Evolutionary conservation across 2,888 invertebrate genomes (phyloP).

Genomic region (Drosophila siamana): DNA sequence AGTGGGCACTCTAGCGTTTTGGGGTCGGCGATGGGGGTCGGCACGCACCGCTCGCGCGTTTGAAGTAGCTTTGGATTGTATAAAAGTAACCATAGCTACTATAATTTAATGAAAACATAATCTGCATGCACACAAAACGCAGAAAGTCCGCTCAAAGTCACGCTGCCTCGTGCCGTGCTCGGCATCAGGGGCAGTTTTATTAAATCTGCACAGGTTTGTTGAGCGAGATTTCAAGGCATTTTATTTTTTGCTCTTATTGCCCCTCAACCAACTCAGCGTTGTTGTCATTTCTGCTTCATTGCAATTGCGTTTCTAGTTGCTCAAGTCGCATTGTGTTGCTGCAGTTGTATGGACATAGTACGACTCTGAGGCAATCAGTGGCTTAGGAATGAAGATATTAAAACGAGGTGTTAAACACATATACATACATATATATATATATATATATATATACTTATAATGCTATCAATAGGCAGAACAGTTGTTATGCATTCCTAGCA

Average conservation of each 20-base stretch:
- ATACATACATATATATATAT: too few relatives aligned
- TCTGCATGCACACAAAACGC: constrained; percentile 67
- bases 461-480: too few relatives aligned
- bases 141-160: constrained; percentile 20
- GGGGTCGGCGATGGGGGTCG: constrained; percentile 42
- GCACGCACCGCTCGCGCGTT: constrained; percentile 60
- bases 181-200: constrained; percentile 37
- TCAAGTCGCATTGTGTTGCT: neutral
- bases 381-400: neutral
- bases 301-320: constrained; percentile 22
- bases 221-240: constrained; percentile 32
- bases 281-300: constrained; percentile 46
- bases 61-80: constrained; percentile 77
- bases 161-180: neutral
- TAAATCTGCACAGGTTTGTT: constrained; percentile 51
- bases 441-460: too few relatives aligned
- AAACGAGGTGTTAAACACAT: neutral
- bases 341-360: neutral
- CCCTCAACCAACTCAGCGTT: constrained; percentile 25
- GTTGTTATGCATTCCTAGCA: too few relatives aligned
- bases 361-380: neutral
- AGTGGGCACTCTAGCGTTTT: constrained; percentile 36
- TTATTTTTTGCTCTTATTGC: neutral
- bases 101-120: constrained; percentile 83
- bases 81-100: constrained; percentile 80